These are phyloP conservation scores for Ashinkailepas kermadecensis DNA, from an alignment of 2,888 invertebrate genomes.

Conservation along the genomic window DNA sequence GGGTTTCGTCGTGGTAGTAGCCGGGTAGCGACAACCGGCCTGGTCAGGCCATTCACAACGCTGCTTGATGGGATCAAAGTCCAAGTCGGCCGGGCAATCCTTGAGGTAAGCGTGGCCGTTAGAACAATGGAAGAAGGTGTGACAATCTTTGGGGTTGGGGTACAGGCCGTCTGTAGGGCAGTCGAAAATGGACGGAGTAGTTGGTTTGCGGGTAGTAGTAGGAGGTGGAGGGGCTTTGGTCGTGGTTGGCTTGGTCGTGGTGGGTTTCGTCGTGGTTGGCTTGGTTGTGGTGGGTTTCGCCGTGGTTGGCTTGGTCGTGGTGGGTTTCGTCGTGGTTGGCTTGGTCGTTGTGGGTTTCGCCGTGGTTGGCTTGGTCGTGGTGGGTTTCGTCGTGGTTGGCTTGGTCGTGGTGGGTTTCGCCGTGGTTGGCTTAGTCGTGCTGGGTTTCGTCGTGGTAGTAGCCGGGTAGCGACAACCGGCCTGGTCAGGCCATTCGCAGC, in stretches of 20 bases:
- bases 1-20: no score
- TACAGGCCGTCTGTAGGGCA: slow-evolving; percentile 29
- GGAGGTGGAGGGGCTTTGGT: not conserved
- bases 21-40: not conserved
- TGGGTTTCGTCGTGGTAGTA: no score
- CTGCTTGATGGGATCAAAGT: not conserved
- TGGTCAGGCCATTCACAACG: not conserved
- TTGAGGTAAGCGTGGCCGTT: not conserved
- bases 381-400: no score
- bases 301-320: no score
- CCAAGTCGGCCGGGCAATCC: not conserved
- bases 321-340: no score
- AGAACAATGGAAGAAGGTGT: no score
- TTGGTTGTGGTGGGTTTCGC: no score
- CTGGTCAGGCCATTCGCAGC: not conserved
- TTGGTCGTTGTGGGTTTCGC: no score
- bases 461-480: not conserved
- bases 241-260: not conserved
- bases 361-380: no score
- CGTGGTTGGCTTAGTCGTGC: no score
- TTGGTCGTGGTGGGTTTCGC: no score
- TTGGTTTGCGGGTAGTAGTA: no score
- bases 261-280: not conserved
- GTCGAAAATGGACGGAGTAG: not conserved
- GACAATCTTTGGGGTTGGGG: slow-evolving; percentile 27